Percentiles rank a stretch among this genome's conserved stretches.
These are phyloP conservation scores for Tichodroma muraria DNA, from an alignment of 2,113 vertebrate species.

Conservation along the genomic window DNA sequence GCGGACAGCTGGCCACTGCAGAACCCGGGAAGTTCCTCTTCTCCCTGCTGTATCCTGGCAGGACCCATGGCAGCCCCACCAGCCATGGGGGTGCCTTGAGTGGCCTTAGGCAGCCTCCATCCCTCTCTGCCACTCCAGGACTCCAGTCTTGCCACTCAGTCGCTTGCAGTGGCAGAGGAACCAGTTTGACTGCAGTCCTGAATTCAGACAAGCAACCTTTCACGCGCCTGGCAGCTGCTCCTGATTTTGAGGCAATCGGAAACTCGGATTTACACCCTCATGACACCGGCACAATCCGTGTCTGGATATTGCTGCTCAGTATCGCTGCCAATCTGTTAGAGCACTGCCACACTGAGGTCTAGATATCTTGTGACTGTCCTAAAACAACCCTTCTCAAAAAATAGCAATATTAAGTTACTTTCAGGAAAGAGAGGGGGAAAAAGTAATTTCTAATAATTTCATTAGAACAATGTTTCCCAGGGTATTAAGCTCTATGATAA, in stretches of 20 bases:
- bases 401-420: neutral
- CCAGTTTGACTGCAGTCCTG: neutral
- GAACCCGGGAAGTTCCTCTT: neutral
- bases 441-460: neutral
- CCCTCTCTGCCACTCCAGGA: neutral
- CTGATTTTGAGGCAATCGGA: neutral
- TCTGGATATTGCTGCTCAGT: neutral
- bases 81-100: neutral
- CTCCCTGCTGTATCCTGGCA: accelerated
- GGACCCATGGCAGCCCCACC: neutral
- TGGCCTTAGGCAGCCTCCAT: neutral
- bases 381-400: neutral
- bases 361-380: neutral
- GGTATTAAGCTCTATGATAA: neutral
- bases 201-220: neutral
- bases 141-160: too few species aligned
- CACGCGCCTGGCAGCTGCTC: neutral
- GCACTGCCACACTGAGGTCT: neutral
- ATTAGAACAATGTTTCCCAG: neutral
- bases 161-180: neutral
- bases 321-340: neutral
- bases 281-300: accelerated
- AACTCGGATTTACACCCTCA: neutral
- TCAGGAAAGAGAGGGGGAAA: accelerated
- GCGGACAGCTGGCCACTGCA: neutral